These are phyloP conservation scores for Tachysurus vachellii DNA, from an alignment of 2,113 vertebrate species.

Conservation along the genomic window DNA sequence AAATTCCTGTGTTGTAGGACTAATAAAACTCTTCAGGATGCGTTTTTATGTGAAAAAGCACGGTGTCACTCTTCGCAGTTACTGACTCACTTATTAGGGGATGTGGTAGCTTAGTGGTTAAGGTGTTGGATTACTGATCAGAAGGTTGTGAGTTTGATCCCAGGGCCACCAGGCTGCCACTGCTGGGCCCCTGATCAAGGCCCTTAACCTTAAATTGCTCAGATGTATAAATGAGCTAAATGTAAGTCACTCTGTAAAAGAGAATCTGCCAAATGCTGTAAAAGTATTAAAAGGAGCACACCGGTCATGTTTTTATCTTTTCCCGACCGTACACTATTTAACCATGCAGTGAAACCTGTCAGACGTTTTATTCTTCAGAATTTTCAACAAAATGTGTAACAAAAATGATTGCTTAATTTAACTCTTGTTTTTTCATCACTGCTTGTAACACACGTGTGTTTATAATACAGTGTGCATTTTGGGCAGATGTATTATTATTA, in stretches of 20 bases:
- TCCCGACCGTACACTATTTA: background rate
- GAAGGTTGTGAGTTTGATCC: too few species aligned
- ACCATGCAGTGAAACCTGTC: background rate
- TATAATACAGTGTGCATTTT: background rate
- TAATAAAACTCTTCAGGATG: background rate
- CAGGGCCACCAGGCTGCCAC: too few species aligned
- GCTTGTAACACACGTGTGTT: background rate
- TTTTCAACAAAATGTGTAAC: background rate
- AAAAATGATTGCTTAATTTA: background rate
- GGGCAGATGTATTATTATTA: background rate
- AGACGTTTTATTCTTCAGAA: background rate
- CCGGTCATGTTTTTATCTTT: background rate
- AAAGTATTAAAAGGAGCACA: background rate
- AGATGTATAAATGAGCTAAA: too few species aligned
- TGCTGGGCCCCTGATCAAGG: background rate
- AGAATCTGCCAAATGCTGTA: too few species aligned
- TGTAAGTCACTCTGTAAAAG: too few species aligned
- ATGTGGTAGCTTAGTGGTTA: too few species aligned
- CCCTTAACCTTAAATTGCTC: too few species aligned
- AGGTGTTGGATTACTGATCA: too few species aligned
- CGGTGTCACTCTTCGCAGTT: too few species aligned
- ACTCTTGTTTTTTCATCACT: background rate
- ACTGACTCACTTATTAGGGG: background rate
- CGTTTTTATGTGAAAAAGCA: too few species aligned
- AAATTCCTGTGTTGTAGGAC: background rate